Percentiles rank a stretch among this genome's conserved stretches.
These are phyloP conservation scores for Willowsia nigromaculata DNA, from an alignment of 2,888 invertebrate species.

Conservation along the genomic window DNA sequence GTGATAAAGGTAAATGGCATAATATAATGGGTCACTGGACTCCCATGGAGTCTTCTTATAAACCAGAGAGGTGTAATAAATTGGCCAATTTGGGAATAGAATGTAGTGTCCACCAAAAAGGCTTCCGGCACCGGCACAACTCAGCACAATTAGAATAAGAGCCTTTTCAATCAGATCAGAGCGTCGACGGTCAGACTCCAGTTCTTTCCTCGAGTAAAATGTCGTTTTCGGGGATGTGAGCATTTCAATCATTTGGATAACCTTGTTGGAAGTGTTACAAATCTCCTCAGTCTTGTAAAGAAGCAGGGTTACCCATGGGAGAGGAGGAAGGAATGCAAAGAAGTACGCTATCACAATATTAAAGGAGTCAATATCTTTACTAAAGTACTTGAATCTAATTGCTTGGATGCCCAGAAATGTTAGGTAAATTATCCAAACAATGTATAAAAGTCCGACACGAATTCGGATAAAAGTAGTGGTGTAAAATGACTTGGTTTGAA, in stretches of 20 bases:
- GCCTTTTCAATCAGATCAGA: neutral
- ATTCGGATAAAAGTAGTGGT: neutral
- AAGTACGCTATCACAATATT: slow-evolving; percentile 12
- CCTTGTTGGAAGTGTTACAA: neutral
- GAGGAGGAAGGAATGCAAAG: neutral
- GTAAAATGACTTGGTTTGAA: neutral
- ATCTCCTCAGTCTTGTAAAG: neutral
- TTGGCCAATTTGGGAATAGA: neutral
- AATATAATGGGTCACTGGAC: neutral
- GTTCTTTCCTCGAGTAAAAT: neutral
- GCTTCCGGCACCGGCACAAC: neutral
- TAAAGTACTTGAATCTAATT: neutral
- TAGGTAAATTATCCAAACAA: neutral
- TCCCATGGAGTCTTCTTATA: neutral
- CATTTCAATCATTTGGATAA: neutral
- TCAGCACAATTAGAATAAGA: neutral
- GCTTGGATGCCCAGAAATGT: neutral
- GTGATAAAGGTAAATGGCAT: neutral
- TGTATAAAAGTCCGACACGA: neutral
- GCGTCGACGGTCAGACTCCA: neutral
- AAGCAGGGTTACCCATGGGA: neutral
- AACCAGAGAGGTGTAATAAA: neutral
- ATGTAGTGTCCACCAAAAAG: neutral
- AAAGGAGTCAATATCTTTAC: neutral
- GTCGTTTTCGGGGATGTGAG: neutral